A percentile compares a stretch with the other conserved stretches of the same genome.
phyloP scores from a whole-genome alignment of 2,113 vertebrate genomes.

The Cebidichthys violaceus region DNA sequence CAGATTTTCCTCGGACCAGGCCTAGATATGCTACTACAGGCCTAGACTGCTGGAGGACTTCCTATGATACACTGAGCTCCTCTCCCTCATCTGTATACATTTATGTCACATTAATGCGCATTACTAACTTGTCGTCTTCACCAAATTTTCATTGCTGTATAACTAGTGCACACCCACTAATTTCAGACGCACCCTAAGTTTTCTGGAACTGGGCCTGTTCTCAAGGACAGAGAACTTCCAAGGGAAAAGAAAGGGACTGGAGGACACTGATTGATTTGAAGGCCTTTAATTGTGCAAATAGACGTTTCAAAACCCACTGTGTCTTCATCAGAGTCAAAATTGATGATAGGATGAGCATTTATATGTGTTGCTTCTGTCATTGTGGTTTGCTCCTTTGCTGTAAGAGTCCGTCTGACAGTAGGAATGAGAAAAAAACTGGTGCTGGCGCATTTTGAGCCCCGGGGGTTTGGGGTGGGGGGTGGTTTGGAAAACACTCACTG shows the following conservation, averaged over 20 bases:
- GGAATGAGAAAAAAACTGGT: background rate
- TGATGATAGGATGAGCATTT: background rate
- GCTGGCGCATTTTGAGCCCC: background rate
- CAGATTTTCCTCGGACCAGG: background rate
- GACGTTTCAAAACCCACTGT: background rate
- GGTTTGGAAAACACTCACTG: constrained; percentile 42
- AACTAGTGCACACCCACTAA: background rate
- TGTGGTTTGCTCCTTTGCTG: background rate
- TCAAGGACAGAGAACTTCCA: background rate
- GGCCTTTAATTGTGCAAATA: background rate
- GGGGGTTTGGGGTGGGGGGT: background rate
- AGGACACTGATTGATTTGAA: background rate
- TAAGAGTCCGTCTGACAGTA: constrained; percentile 8
- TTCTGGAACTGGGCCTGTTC: background rate
- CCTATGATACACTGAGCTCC: background rate
- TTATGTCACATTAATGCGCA: background rate
- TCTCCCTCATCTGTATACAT: background rate
- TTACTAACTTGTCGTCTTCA: background rate
- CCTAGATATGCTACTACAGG: too few species aligned
- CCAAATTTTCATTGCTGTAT: background rate
- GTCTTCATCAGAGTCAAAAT: background rate
- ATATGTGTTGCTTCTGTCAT: background rate
- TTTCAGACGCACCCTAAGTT: background rate
- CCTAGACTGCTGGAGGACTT: background rate
- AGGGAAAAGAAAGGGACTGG: background rate